These are phyloP conservation scores for Aphelinus atriplicis DNA, from an alignment of 1,140 invertebrate genomes.

Conservation along the genomic window DNA sequence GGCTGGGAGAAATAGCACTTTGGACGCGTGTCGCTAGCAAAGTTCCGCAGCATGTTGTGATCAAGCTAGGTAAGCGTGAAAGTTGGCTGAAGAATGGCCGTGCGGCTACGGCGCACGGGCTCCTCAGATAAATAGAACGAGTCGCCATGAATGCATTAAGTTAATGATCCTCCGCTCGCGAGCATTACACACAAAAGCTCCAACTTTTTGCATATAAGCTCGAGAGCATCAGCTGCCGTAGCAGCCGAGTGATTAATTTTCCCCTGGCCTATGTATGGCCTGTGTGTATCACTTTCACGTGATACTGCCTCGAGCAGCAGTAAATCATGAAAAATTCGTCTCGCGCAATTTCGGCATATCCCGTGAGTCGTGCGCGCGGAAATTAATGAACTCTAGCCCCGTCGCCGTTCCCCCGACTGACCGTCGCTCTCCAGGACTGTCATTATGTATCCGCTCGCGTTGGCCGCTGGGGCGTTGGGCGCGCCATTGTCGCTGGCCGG, in stretches of 20 bases:
- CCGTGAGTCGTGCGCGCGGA: not conserved
- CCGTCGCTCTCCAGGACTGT: not conserved
- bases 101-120: too few species aligned
- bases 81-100: too few species aligned
- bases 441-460: not conserved
- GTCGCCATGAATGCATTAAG: not conserved
- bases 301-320: not conserved
- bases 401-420: not conserved
- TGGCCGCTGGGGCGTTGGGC: not conserved
- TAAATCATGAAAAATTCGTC: conserved; percentile 34
- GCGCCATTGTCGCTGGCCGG: conserved; percentile 27
- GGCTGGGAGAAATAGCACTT: too few species aligned
- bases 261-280: not conserved
- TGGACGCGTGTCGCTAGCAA: too few species aligned
- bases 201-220: conserved; percentile 5
- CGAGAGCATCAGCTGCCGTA: conserved; percentile 10
- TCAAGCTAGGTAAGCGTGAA: too few species aligned
- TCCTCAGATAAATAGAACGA: too few species aligned
- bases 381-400: conserved; percentile 25
- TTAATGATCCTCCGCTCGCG: conserved; percentile 12
- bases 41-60: too few species aligned
- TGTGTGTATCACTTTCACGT: conserved; percentile 16
- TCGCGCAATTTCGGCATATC: conserved; percentile 17
- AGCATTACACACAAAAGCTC: not conserved
- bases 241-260: conserved; percentile 30